These are phyloP conservation scores for Bombus impatiens DNA, from an alignment of 1,140 invertebrate species.

Conservation along the genomic window DNA sequence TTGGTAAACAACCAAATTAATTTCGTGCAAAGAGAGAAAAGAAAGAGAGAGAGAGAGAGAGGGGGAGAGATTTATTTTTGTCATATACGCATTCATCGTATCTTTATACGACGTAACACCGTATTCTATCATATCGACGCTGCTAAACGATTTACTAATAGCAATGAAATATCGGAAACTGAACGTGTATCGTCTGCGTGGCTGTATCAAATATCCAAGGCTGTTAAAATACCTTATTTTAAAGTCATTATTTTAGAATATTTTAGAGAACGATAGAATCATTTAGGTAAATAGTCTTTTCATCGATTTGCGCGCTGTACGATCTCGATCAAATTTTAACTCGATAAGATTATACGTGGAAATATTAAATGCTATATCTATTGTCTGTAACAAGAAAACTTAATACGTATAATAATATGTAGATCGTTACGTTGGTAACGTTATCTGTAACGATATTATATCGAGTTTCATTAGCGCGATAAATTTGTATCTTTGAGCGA, in stretches of 20 bases:
- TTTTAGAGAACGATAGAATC: neutral
- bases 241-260: neutral
- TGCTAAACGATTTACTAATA: neutral
- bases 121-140: neutral
- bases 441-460: neutral
- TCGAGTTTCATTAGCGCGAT: neutral
- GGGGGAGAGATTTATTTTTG: neutral
- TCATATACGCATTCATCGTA: neutral
- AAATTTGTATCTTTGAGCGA: neutral
- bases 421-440: neutral
- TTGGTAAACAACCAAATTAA: constrained; percentile 60
- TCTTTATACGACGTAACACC: neutral
- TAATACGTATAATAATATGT: neutral
- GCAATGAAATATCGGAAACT: neutral
- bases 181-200: neutral
- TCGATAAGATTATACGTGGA: no score
- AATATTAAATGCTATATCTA: neutral
- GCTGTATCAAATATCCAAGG: neutral
- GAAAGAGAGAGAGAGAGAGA: neutral
- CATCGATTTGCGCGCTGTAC: neutral
- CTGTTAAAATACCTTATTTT: neutral
- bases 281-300: neutral
- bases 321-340: no score
- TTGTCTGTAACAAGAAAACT: neutral
- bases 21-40: constrained; percentile 21